A percentile compares a stretch with the other conserved stretches of the same genome.
Evolutionary conservation across 2,113 vertebrate genomes (phyloP).

Genomic region (Colaptes auratus): DNA sequence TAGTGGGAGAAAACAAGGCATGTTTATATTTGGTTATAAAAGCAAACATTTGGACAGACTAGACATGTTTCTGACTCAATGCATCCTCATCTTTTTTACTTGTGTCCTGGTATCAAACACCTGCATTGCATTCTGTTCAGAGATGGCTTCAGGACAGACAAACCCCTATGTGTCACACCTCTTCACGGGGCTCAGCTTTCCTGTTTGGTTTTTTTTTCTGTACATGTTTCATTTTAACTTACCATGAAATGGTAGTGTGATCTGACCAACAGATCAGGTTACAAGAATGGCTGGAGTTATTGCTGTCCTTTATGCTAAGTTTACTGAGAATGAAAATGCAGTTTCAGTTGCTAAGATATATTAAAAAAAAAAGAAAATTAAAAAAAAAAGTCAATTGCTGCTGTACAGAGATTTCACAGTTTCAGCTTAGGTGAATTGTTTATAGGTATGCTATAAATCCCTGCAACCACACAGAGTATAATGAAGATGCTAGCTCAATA

Average conservation of each 20-base stretch:
- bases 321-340: neutral
- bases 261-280: neutral
- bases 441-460: neutral
- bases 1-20: neutral
- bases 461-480: neutral
- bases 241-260: neutral
- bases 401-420: neutral
- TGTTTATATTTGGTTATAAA: neutral
- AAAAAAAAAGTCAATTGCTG: too few species aligned
- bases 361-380: neutral
- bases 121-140: neutral
- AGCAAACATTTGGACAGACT: neutral
- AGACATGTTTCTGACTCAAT: neutral
- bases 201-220: neutral
- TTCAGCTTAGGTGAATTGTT: neutral
- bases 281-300: neutral
- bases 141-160: neutral
- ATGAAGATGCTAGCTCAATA: neutral
- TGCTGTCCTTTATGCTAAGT: neutral
- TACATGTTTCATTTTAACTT: neutral
- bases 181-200: neutral
- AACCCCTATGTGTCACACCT: neutral
- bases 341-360: neutral
- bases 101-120: neutral
- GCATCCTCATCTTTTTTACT: neutral